Evolutionary conservation across 2,888 invertebrate genomes (phyloP), one percentile per base, ranked within the genome.

Genomic region (Aethes cnicana): DNA sequence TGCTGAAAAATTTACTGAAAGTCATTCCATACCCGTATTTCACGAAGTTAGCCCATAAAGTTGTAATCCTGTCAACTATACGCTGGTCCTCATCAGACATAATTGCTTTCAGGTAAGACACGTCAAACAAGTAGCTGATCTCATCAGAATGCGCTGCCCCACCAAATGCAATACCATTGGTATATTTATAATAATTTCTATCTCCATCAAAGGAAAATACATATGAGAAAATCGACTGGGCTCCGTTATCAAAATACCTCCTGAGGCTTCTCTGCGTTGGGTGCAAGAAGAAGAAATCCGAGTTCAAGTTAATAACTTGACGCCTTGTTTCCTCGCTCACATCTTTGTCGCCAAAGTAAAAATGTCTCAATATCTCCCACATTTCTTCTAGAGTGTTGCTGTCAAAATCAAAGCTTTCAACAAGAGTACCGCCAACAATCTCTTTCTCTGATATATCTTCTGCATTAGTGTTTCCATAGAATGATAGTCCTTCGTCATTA

Each of bases 41-140:
- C 0, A 65, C 81, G 43, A 84, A 84, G 52, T 85, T 85, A 0
- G 85, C 71, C 84, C 84, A 85, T 68, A 85, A 64, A 0, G 69
- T 69, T 0, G 83, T 84, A 57, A 85, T 72, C 12, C 70, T 66
- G 44, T 83, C 72, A 20, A 79, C 68, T 0, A 69, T 52, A 1
- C 75, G 43, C 61, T 74, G 62, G 59, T 85, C 85, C 37, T 66
- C 56, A 0, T 61, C 54, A 0, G 64, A 59, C 3, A 56, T 55
- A 1, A 58, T 57, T 1, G 61, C 41, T 8, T 33, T 12, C n/a
- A 62, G 42, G 3, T 17, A 21, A 0, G 7, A 5, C 21, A 42
- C 58, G 23, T 71, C 70, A 47, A 82, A 85, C 33, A 85, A 44
- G 55, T 84, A 86, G 2, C 66, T 59, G 0, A 74, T 7, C 2